Evolutionary conservation across 2,113 vertebrate genomes (phyloP).

Genomic region (Nerophis ophidion): DNA sequence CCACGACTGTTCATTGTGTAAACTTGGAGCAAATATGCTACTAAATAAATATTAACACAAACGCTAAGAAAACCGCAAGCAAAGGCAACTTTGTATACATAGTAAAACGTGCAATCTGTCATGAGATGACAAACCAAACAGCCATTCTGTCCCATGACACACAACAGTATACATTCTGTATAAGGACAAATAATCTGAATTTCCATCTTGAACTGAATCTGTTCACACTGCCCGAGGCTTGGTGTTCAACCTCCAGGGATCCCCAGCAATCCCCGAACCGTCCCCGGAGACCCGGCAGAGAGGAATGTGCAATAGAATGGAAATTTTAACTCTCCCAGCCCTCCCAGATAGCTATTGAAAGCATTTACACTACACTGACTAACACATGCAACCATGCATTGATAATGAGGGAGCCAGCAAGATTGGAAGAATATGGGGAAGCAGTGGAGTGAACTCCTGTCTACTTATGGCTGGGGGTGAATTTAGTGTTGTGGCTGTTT

Average conservation of each 20-base stretch:
- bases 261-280: conserved; percentile 42
- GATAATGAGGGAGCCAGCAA: conserved; percentile 53
- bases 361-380: conserved; percentile 69
- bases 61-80: too few relatives aligned
- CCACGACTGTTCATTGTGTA: neutral
- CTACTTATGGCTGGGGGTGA: conserved; percentile 30
- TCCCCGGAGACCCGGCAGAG: conserved; percentile 55
- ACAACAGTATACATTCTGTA: conserved; percentile 8
- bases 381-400: conserved; percentile 62
- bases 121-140: conserved; percentile 21
- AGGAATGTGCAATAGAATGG: conserved; percentile 68
- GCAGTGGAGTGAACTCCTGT: conserved; percentile 25
- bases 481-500: conserved; percentile 18
- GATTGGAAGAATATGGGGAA: conserved; percentile 16
- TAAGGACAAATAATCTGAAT: conserved; percentile 44
- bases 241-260: conserved; percentile 60
- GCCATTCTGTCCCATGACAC: conserved; percentile 10
- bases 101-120: conserved; percentile 17
- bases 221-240: conserved; percentile 54
- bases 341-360: conserved; percentile 63
- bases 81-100: conserved; percentile 18
- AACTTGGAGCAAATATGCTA: neutral
- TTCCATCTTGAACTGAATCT: conserved; percentile 63
- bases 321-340: conserved; percentile 63
- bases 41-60: too few relatives aligned